phyloP scores from a whole-genome alignment of 2,888 invertebrate species.

The Odontocolon sp. region DNA sequence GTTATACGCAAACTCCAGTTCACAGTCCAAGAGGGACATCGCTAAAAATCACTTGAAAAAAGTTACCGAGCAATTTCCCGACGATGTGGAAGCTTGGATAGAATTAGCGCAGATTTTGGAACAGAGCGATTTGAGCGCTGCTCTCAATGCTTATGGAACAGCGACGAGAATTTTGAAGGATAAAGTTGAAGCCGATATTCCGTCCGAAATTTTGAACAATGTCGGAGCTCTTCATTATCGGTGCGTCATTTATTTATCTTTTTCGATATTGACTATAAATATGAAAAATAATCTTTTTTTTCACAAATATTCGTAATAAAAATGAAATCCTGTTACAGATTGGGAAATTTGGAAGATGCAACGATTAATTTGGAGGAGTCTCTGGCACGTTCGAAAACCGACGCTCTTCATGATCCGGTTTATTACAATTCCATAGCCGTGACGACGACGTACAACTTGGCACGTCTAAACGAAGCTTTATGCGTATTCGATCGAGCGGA shows the following conservation, averaged over 20 bases:
- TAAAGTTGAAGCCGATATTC: conserved; percentile 96
- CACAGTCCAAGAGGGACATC: conserved; percentile 94
- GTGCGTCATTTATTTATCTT: conserved; percentile 73
- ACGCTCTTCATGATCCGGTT: conserved; percentile 93
- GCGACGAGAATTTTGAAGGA: conserved; percentile 96
- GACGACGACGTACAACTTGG: conserved; percentile 97
- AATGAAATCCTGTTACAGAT: conserved; percentile 84
- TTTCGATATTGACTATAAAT: background rate
- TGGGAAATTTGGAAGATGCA: conserved; percentile 93
- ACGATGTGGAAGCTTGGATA: conserved; percentile 99
- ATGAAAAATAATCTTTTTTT: conserved; percentile 8
- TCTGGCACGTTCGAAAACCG: conserved; percentile 90
- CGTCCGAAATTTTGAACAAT: conserved; percentile 98
- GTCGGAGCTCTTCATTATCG: conserved; percentile 95
- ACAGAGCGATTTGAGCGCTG: conserved; percentile 92
- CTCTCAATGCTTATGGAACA: conserved; percentile 95
- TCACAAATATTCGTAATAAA: too few species aligned
- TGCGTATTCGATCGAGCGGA: conserved; percentile 97
- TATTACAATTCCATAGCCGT: conserved; percentile 98
- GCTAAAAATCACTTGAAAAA: conserved; percentile 97
- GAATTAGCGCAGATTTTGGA: conserved; percentile 99
- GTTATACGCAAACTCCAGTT: conserved; percentile 94
- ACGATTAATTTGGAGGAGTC: conserved; percentile 93
- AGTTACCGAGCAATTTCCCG: conserved; percentile 97
- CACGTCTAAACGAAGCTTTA: conserved; percentile 95